Evolutionary conservation across 53 echinoderm and acorn worm genomes (phyloP).

Genomic region (Holothuria scabra): DNA sequence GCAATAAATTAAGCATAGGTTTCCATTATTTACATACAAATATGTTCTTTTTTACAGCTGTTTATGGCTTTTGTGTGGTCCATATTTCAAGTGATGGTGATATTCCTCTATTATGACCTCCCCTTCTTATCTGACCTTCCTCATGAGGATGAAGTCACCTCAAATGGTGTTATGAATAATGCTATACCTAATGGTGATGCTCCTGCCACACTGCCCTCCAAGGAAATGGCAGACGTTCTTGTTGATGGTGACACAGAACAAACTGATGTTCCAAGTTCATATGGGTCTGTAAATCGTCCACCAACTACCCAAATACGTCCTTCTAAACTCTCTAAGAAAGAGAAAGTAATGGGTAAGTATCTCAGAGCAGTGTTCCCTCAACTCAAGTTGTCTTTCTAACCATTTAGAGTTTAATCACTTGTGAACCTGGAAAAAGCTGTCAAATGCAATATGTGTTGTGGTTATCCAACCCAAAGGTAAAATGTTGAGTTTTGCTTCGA

Average conservation of each 20-base stretch:
- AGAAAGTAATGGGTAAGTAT: conserved; percentile 1
- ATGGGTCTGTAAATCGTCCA: too few species aligned
- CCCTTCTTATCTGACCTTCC: conserved; percentile 57
- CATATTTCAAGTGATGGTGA: conserved; percentile 66
- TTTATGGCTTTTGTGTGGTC: conserved; percentile 79
- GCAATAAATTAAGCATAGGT: background rate
- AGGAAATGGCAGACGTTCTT: background rate
- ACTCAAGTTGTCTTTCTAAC: too few species aligned
- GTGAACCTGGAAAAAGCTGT: too few species aligned
- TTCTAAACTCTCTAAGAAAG: background rate
- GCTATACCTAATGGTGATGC: background rate
- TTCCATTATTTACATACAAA: background rate
- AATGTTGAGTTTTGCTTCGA: too few species aligned
- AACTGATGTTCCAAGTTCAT: background rate
- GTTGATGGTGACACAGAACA: background rate
- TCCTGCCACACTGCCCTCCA: conserved; percentile 12
- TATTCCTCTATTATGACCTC: conserved; percentile 82
- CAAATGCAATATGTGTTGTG: too few species aligned
- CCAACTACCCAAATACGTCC: background rate
- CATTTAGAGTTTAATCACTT: too few species aligned
- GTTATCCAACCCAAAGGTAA: too few species aligned
- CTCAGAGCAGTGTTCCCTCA: background rate
- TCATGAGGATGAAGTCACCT: background rate
- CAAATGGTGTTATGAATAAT: background rate
- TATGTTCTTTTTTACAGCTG: conserved; percentile 44